Evolutionary conservation across 2,113 vertebrate genomes (phyloP).

Genomic region (Cheilinus undulatus): DNA sequence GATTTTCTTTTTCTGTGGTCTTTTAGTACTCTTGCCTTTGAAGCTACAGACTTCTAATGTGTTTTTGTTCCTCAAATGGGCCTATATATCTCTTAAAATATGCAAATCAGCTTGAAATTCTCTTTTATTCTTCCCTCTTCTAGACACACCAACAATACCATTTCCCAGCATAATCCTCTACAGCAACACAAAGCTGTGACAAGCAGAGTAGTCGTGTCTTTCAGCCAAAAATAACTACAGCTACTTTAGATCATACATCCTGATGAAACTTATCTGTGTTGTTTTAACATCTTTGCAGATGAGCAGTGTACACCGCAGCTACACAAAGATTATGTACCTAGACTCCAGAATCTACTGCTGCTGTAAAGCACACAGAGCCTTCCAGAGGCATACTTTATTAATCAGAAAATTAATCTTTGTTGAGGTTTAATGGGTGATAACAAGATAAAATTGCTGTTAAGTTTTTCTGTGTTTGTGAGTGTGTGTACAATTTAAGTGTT

Average conservation of each 20-base stretch:
- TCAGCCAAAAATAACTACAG: conserved; percentile 66
- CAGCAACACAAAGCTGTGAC: conserved; percentile 58
- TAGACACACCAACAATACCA: conserved; percentile 12
- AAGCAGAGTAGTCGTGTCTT: conserved; percentile 62
- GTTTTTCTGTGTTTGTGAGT: background rate
- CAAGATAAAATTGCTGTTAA: conserved; percentile 7
- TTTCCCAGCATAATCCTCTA: conserved; percentile 31
- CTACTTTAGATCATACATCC: conserved; percentile 60
- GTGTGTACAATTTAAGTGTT: background rate
- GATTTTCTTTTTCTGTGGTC: conserved; percentile 60
- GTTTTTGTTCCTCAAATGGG: conserved; percentile 35
- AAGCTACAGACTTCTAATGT: conserved; percentile 32
- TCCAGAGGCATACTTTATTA: conserved; percentile 52
- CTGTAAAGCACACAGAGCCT: conserved; percentile 29
- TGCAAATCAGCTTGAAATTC: conserved; percentile 26
- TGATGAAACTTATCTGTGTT: conserved; percentile 58
- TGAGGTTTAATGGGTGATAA: conserved; percentile 46
- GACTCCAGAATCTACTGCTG: conserved; percentile 35
- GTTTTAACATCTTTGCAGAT: conserved; percentile 53
- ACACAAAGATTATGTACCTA: conserved; percentile 38
- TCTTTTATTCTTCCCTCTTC: background rate
- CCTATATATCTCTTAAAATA: conserved; percentile 21
- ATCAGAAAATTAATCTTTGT: conserved; percentile 57
- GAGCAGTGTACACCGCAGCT: conserved; percentile 22
- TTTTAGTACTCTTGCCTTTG: conserved; percentile 48